Base-by-base conservation (phyloP, 2,113 vertebrate genomes). In the Colinus virginianus region DNA sequence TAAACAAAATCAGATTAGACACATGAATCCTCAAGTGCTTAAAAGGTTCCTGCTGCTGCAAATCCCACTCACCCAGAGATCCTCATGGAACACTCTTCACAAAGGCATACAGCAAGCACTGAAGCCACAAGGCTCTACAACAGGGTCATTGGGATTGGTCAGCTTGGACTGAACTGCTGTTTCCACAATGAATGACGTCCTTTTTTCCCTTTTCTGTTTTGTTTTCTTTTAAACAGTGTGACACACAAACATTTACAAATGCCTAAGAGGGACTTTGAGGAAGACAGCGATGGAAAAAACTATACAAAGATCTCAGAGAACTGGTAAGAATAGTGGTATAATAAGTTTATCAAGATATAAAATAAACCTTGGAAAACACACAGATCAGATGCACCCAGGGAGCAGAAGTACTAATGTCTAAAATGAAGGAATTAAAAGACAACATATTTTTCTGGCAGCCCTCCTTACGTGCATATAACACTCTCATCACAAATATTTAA, bases 401-500 rank as follows among this genome's bases (percentile, higher is more conserved):
- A 79, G 58, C n/a, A 95, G 67, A 79, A 93, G 36, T 8, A 20
- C 58, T 42, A 42, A 5, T 34, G 74, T 70, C 80, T 85, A 77
- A 94, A 78, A 68, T 12, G 36, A 83, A n/a, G 49, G 48, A 71
- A 86, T 56, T 77, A 59, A 71, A 12, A 56, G 26, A 56, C 38
- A 43, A 58, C 63, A 69, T 5, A 30, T 80, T 81, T 88, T 67
- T 49, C 94, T 84, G 90, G 77, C 92, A 88, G 49, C 56, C 66
- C 79, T 79, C 56, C 63, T 69, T 17, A 66, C 1, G 2, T 63
- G 62, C 77, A 62, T 49, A 93, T 43, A 90, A 87, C 84, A 48
- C 89, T 69, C 90, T 78, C 9, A 3, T 38, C 74, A 78, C 36
- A 78, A 79, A 59, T 85, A 94, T 85, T 95, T 83, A 79, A 94